Percentiles rank a stretch among this genome's conserved stretches.
Evolutionary conservation across 2,797 vertebrate species (phyloP).

Genomic region (Hydrophis major): DNA sequence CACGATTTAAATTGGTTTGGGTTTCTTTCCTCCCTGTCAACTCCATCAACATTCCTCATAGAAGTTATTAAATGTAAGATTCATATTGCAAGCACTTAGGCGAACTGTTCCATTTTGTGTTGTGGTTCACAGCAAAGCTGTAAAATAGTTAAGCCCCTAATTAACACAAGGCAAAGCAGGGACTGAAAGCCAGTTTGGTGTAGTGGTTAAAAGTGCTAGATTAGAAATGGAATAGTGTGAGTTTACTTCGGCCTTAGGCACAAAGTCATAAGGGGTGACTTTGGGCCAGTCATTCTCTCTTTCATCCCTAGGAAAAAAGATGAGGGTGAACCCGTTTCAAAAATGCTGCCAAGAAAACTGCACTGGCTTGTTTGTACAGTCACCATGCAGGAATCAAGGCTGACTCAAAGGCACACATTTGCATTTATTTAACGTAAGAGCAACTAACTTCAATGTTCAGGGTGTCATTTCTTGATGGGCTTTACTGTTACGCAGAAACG

Average conservation of each 20-base stretch:
- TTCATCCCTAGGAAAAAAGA: background rate
- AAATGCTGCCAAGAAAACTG: background rate
- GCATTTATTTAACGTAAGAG: background rate
- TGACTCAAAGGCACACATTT: background rate
- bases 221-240: background rate
- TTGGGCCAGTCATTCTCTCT: background rate
- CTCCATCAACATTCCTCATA: background rate
- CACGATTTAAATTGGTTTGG: background rate
- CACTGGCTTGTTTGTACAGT: background rate
- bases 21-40: rapidly evolving
- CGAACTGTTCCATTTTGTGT: background rate
- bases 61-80: background rate
- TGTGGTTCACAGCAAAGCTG: background rate
- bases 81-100: background rate
- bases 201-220: background rate
- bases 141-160: background rate
- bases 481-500: background rate
- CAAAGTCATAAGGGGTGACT: background rate
- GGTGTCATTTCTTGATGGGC: background rate
- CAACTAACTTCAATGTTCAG: background rate
- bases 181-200: background rate
- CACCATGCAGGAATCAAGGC: background rate
- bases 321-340: background rate
- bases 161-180: background rate
- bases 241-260: background rate